These are phyloP conservation scores for Morus bassanus DNA, from an alignment of 2,797 vertebrate species.

Conservation along the genomic window DNA sequence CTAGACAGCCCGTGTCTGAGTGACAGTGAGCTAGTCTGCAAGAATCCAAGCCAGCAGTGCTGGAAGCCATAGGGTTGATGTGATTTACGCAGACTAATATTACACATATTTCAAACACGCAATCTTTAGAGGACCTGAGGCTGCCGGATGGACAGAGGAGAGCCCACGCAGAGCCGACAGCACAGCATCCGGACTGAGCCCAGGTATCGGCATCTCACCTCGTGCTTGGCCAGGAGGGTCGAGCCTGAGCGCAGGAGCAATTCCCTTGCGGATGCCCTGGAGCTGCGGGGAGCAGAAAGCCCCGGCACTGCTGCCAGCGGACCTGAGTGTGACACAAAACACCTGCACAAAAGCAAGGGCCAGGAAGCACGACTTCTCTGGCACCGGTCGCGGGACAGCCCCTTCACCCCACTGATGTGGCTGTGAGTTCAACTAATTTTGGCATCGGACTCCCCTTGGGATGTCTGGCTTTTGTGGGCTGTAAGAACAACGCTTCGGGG, in stretches of 20 bases:
- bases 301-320: background rate
- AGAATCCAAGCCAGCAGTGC: slow-evolving; percentile 17
- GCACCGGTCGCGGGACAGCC: fast-evolving
- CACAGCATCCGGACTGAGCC: background rate
- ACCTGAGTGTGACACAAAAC: background rate
- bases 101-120: slow-evolving; percentile 41
- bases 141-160: background rate
- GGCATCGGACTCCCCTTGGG: background rate
- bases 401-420: background rate
- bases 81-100: slow-evolving; percentile 30
- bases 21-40: slow-evolving; percentile 10
- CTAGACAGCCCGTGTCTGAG: background rate
- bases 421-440: background rate
- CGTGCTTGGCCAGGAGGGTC: background rate
- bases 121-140: slow-evolving; percentile 16
- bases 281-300: background rate
- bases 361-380: background rate
- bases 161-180: background rate
- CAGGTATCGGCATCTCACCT: background rate
- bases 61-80: slow-evolving; percentile 20
- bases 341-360: background rate
- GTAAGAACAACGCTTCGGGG: background rate
- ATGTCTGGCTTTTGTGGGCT: slow-evolving; percentile 6
- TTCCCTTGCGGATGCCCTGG: background rate
- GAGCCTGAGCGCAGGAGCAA: background rate